Conservation (phyloP, 2,797 vertebrate species). For the Pelochelys cantorii region DNA sequence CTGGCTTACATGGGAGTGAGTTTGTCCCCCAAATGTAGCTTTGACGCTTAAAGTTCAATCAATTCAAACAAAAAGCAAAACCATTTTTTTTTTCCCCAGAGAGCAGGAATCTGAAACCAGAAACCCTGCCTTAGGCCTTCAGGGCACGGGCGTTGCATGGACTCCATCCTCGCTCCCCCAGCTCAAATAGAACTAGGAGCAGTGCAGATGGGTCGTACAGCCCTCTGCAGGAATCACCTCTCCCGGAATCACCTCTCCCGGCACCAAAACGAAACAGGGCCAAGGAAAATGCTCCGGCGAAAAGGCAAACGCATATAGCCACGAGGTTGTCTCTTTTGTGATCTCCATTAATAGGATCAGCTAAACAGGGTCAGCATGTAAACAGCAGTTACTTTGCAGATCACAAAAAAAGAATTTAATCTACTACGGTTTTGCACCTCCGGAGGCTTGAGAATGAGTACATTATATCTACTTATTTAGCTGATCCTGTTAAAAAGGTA, state of each 20-base stretch:
- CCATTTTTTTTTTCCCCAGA: neutral
- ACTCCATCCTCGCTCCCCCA: neutral
- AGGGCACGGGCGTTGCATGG: neutral
- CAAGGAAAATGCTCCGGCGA: neutral
- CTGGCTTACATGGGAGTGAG: neutral
- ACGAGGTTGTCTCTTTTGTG: neutral
- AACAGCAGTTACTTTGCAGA: conserved; percentile 64
- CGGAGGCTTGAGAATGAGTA: conserved; percentile 54
- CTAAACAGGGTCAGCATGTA: conserved; percentile 46
- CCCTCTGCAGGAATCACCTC: neutral
- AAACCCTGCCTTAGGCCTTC: fast-evolving
- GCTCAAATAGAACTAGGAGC: neutral
- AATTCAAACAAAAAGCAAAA: neutral
- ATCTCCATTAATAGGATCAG: conserved; percentile 53
- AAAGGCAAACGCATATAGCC: neutral
- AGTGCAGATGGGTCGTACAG: neutral
- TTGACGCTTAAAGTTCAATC: neutral
- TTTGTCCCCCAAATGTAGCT: neutral
- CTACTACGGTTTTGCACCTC: conserved; percentile 66
- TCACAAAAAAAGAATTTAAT: conserved; percentile 42
- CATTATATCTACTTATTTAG: conserved; percentile 71
- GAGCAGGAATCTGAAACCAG: neutral
- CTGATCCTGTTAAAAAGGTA: conserved; percentile 78
- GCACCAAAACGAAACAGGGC: neutral
- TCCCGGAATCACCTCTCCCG: neutral